phyloP scores from a whole-genome alignment of 2,797 vertebrate genomes.

The Bovichtus variegatus region DNA sequence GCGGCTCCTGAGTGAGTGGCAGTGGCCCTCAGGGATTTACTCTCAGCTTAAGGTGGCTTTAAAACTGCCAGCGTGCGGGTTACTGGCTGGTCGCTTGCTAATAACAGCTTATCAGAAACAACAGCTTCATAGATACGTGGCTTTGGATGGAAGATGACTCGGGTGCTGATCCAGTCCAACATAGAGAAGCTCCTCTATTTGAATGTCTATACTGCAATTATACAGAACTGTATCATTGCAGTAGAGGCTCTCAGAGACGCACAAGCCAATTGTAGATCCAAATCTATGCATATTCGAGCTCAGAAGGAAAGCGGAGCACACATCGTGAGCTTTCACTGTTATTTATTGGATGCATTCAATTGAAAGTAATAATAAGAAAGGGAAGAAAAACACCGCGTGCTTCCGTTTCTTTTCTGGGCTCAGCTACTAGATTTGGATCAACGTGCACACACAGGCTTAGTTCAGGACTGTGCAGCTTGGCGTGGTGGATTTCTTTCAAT shows the following conservation, averaged over 20 bases:
- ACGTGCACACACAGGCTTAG: background rate
- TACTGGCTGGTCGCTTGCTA: conserved; percentile 35
- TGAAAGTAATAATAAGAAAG: conserved; percentile 33
- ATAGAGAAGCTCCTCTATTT: background rate
- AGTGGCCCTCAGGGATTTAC: conserved; percentile 53
- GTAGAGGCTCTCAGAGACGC: conserved; percentile 8
- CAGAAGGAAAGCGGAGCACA: conserved; percentile 26
- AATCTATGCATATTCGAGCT: conserved; percentile 7
- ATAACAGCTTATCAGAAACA: conserved; percentile 51
- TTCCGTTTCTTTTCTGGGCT: conserved; percentile 35
- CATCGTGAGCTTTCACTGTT: conserved; percentile 28
- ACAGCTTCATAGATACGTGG: conserved; percentile 24
- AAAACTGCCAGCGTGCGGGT: conserved; percentile 33
- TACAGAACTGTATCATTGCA: background rate
- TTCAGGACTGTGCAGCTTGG: conserved; percentile 27
- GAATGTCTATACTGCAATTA: background rate
- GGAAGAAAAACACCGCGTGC: background rate
- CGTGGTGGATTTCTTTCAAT: conserved; percentile 17
- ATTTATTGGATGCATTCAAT: conserved; percentile 34
- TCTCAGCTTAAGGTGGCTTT: conserved; percentile 59
- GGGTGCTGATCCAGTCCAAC: conserved; percentile 28
- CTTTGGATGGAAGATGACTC: conserved; percentile 3
- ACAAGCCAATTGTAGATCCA: conserved; percentile 10
- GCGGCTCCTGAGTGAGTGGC: conserved; percentile 21
- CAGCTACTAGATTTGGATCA: conserved; percentile 28